These are phyloP conservation scores for Caenorhabditis zanzibari DNA, from an alignment of 2,888 invertebrate species.

Conservation along the genomic window DNA sequence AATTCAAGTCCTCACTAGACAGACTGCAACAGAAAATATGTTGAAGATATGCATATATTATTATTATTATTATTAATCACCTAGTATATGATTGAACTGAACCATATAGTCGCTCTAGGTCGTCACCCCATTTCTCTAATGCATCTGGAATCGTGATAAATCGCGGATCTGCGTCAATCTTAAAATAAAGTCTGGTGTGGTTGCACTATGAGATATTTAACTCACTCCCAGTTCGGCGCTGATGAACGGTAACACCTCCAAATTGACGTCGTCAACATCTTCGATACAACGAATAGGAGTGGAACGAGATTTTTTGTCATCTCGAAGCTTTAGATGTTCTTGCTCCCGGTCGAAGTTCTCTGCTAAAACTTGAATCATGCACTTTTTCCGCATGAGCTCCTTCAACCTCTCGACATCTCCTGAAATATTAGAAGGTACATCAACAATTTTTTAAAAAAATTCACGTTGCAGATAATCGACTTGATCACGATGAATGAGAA, in stretches of 20 bases:
- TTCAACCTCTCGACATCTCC: conserved; percentile 51
- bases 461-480: conserved; percentile 43
- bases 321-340: background rate
- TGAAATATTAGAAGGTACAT: conserved; percentile 19
- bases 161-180: conserved; percentile 45
- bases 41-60: background rate
- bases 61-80: background rate
- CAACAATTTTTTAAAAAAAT: background rate
- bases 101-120: conserved; percentile 29
- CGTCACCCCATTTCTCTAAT: background rate
- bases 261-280: conserved; percentile 29
- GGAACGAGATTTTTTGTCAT: background rate
- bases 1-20: background rate
- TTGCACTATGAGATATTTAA: background rate
- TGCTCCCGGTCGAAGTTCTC: conserved; percentile 44
- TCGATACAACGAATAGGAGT: conserved; percentile 24
- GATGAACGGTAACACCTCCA: conserved; percentile 20
- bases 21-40: background rate
- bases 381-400: conserved; percentile 28
- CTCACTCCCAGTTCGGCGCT: conserved; percentile 42
- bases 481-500: conserved; percentile 33
- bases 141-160: conserved; percentile 44
- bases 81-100: conserved; percentile 3
- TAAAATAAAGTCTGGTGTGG: background rate
- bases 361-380: conserved; percentile 22